Evolutionary conservation across 1,140 invertebrate genomes (phyloP).

Genomic region (Ridgeia piscesae): DNA sequence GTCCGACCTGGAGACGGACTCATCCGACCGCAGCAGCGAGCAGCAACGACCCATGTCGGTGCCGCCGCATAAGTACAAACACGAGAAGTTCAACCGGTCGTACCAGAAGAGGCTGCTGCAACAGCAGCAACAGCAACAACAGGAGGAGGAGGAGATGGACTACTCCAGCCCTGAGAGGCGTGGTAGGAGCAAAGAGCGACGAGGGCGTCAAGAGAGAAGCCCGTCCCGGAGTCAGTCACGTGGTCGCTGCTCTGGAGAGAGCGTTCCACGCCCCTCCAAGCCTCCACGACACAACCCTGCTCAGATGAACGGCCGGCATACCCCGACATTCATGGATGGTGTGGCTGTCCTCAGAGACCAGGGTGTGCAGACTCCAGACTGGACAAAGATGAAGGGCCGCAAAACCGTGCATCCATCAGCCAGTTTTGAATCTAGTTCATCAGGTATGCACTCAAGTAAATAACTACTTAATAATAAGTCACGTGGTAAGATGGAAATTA

Average conservation of each 20-base stretch:
- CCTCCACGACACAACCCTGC: background rate
- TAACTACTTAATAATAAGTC: too few species aligned
- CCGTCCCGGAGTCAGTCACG: background rate
- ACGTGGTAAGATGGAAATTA: too few species aligned
- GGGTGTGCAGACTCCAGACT: background rate
- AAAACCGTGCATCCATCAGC: background rate
- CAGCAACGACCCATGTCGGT: background rate
- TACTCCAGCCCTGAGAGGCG: constrained; percentile 45
- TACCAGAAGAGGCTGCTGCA: background rate
- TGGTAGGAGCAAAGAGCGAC: constrained; percentile 20
- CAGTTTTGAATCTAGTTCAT: background rate
- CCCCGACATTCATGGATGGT: background rate
- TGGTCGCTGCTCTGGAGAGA: background rate
- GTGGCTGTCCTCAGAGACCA: background rate
- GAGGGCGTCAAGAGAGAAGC: background rate
- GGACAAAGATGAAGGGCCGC: background rate
- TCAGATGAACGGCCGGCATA: background rate
- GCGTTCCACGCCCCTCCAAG: background rate
- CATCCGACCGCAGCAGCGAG: background rate
- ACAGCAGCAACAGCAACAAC: constrained; percentile 34
- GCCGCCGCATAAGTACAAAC: constrained; percentile 14
- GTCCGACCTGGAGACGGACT: background rate
- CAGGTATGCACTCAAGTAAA: background rate
- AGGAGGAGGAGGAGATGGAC: constrained; percentile 52
- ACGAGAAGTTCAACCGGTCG: background rate